Evolutionary conservation across 2,113 vertebrate species (phyloP).

Genomic region (Talpa occidentalis): DNA sequence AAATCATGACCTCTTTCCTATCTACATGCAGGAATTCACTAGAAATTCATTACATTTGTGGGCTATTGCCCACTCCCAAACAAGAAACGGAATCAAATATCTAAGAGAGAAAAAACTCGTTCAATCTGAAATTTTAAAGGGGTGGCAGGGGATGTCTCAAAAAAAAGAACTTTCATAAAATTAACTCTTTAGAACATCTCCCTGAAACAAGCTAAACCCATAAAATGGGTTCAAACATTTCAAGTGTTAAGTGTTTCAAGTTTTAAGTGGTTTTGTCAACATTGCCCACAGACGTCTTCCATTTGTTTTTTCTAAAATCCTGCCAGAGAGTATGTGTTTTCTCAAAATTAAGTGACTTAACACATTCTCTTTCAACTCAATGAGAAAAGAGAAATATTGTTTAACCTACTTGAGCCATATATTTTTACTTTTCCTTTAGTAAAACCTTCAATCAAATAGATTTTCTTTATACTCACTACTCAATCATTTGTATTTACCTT

Average conservation of each 20-base stretch:
- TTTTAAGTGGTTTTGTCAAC: not conserved
- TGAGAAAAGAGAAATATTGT: not conserved
- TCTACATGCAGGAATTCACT: not conserved
- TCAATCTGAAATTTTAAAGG: not conserved
- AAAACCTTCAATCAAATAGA: not conserved
- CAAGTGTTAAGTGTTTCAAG: not conserved
- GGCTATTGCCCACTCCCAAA: not conserved
- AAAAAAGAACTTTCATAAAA: not conserved
- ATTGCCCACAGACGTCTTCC: not conserved
- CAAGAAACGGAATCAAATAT: not conserved
- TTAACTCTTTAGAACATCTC: not conserved
- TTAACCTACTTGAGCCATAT: not conserved
- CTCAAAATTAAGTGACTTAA: not conserved
- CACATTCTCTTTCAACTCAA: not conserved
- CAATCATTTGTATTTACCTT: not conserved
- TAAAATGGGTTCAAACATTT: not conserved
- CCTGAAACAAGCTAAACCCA: not conserved
- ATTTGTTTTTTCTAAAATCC: not conserved
- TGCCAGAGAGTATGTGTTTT: not conserved
- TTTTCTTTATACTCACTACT: not conserved
- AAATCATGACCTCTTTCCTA: not conserved
- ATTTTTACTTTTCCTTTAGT: not conserved
- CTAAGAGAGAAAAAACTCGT: not conserved
- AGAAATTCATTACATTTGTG: not conserved
- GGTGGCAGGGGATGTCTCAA: not conserved